Conservation (phyloP, 2,797 vertebrate genomes). For the Pangasius krempfi region DNA sequence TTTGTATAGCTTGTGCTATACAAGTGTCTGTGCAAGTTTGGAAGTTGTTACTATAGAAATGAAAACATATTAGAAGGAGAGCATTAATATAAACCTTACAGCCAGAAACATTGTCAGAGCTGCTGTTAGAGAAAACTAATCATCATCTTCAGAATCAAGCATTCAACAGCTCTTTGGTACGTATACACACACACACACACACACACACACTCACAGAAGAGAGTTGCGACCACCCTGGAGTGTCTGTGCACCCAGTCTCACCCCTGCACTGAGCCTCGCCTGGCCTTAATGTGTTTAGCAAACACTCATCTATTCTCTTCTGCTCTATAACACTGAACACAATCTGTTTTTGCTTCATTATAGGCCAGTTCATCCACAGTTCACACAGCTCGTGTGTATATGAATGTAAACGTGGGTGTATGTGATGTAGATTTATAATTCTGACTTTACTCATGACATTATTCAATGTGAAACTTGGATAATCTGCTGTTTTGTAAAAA, state of each 20-base stretch:
- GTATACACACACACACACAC: not conserved
- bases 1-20: not conserved
- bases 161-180: not conserved
- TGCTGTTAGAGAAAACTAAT: not conserved
- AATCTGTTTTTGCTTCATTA: constrained; percentile 72
- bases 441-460: not conserved
- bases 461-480: not conserved
- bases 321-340: constrained; percentile 71
- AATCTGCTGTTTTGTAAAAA: not conserved
- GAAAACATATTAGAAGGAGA: not conserved
- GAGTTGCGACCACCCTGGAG: constrained; percentile 63
- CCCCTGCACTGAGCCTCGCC: constrained; percentile 62
- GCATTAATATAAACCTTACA: not conserved
- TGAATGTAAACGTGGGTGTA: constrained; percentile 16
- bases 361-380: constrained; percentile 73
- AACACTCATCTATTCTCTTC: constrained; percentile 74
- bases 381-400: constrained; percentile 60
- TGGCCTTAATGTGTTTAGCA: constrained; percentile 77
- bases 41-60: not conserved
- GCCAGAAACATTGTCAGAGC: not conserved
- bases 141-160: not conserved
- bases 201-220: constrained; percentile 47
- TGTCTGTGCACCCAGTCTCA: constrained; percentile 65
- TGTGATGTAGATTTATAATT: constrained; percentile 25
- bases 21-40: not conserved